Percentiles rank a stretch among this genome's conserved stretches.
These are phyloP conservation scores for Oeneis ivallda DNA, from an alignment of 2,888 invertebrate genomes.

Conservation along the genomic window DNA sequence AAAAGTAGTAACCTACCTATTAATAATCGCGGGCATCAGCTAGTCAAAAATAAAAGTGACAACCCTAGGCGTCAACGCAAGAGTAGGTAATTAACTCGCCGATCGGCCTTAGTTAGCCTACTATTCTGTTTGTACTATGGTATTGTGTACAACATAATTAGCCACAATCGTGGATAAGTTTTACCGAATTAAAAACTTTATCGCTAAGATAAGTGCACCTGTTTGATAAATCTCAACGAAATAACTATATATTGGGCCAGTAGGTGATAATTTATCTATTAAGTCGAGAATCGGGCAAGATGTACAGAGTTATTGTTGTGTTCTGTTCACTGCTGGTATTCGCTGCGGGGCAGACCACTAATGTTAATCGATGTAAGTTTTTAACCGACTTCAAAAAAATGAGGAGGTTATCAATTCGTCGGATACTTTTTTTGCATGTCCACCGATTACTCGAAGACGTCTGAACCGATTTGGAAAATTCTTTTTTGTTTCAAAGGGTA, in stretches of 20 bases:
- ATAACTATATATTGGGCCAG: not conserved
- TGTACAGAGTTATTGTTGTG: not conserved
- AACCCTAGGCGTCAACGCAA: too few relatives aligned
- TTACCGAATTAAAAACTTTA: conserved; percentile 6
- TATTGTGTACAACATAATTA: not conserved
- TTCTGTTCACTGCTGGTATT: not conserved
- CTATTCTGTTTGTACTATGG: too few relatives aligned
- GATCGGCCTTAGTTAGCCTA: too few relatives aligned
- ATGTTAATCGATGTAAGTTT: conserved; percentile 10
- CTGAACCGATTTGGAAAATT: too few relatives aligned
- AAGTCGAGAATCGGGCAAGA: not conserved
- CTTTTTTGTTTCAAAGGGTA: too few relatives aligned
- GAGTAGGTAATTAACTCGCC: too few relatives aligned
- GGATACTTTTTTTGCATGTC: too few relatives aligned
- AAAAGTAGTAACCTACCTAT: too few relatives aligned
- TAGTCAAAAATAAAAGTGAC: too few relatives aligned
- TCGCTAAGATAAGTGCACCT: conserved; percentile 5
- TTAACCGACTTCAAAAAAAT: not conserved
- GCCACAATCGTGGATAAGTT: not conserved
- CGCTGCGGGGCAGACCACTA: not conserved
- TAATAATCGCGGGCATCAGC: too few relatives aligned
- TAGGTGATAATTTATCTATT: not conserved
- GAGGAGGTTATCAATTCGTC: too few relatives aligned
- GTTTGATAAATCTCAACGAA: not conserved
- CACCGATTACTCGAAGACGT: too few relatives aligned